Conservation (phyloP, 2,797 vertebrate species). For the Mormyrus hasselquistii region DNA sequence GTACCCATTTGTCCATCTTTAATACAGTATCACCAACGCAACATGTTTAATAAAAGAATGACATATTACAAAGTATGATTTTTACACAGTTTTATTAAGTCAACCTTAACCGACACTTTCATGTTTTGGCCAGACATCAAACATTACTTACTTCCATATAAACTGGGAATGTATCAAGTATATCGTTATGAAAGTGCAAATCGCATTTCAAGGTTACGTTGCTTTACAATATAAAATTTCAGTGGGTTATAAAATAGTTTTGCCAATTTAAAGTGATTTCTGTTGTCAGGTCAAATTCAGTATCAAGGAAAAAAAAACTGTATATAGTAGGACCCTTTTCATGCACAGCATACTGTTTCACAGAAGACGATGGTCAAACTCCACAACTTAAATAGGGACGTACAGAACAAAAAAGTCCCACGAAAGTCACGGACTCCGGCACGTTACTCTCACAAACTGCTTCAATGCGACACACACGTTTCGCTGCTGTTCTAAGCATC, state of each 20-base stretch:
- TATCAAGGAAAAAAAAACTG: constrained; percentile 72
- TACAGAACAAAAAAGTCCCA: constrained; percentile 52
- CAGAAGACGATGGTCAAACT: constrained; percentile 55
- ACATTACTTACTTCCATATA: constrained; percentile 84
- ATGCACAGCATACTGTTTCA: constrained; percentile 68
- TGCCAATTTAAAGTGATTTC: constrained; percentile 77
- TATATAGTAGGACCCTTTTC: constrained; percentile 60
- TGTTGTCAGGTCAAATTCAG: constrained; percentile 66
- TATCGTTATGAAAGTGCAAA: constrained; percentile 99
- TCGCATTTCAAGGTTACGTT: constrained; percentile 97
- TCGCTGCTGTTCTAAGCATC: constrained; percentile 43
- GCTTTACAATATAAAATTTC: constrained; percentile 95
- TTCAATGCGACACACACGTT: constrained; percentile 54
- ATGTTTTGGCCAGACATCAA: constrained; percentile 97
- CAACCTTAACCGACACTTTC: constrained; percentile 66
- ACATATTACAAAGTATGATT: background rate
- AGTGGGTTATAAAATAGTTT: constrained; percentile 89
- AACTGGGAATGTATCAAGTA: constrained; percentile 99
- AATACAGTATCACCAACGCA: background rate
- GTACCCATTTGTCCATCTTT: background rate
- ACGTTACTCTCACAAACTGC: constrained; percentile 54
- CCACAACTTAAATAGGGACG: constrained; percentile 57
- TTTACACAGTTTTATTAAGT: constrained; percentile 24
- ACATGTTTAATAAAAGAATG: background rate
- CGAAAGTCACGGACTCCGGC: constrained; percentile 53